Evolutionary conservation across 2,797 vertebrate genomes (phyloP), one percentile per base, ranked within the genome.

Genomic region (Strix occidentalis): DNA sequence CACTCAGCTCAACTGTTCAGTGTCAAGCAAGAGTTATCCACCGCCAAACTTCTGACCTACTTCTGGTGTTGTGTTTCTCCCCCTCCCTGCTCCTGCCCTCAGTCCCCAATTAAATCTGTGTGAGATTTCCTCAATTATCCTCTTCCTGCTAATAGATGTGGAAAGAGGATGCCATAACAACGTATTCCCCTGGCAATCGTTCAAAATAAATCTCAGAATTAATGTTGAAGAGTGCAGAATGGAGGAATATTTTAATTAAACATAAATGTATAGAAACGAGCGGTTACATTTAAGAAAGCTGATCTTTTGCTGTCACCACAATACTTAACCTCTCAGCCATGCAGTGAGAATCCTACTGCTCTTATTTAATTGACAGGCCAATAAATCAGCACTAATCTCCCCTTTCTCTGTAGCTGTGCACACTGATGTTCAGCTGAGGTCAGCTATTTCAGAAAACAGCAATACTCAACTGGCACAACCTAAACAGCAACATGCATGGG

Each of bases 121-220:
- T 61, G 93, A 90, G 89, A 95, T 95, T 96, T 95, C 95, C 90
- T 95, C 96, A 96, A 90, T 97, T 96, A 93, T 87, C 92, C 91
- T 94, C 90, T 94, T 94, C 92, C 93, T 95, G 85, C 92, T 95
- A 93, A 96, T 92, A 96, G 91, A 92, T 48, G 91, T 91, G 95
- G 96, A 93, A 86, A 65, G 94, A 87, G 77, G 97, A 90, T 95
- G 93, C 81, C 93, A 53, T 80, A 94, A 95, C 96, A 96, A 95
- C 84, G 86, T 93, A 91, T 86, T 95, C 92, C 90, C 92, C 91
- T 96, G 92, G 94, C 93, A 91, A 26, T 9, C 31, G 71, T 93
- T 96, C 94, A 95, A 94, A 97, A 96, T 61, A 84, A 93, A 95
- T 69, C 79, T 89, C 88, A 10, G 58, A 76, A 92, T 81, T 94